Conservation (phyloP, 2,888 invertebrate species). For the Sthenelais limicola region DNA sequence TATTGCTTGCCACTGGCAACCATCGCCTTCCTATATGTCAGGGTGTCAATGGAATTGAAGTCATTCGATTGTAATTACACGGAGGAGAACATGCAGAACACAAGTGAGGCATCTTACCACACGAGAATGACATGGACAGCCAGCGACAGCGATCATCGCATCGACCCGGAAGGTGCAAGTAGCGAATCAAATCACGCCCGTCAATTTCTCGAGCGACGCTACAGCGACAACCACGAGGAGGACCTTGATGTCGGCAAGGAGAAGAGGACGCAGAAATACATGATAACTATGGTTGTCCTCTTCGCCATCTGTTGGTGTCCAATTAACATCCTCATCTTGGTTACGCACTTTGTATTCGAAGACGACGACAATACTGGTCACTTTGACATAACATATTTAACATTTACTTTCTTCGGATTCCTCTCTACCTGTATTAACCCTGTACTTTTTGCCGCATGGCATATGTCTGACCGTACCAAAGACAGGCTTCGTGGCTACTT, state of each 20-base stretch:
- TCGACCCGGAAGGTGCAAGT: constrained; percentile 49
- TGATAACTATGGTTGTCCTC: constrained; percentile 79
- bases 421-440: constrained; percentile 80
- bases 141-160: constrained; percentile 44
- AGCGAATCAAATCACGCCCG: constrained; percentile 21
- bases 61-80: constrained; percentile 40
- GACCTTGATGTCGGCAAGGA: constrained; percentile 74
- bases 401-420: constrained; percentile 82
- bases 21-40: constrained; percentile 79
- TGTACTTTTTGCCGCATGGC: constrained; percentile 78
- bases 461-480: constrained; percentile 73
- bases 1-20: constrained; percentile 77
- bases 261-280: constrained; percentile 79
- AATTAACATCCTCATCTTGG: constrained; percentile 78
- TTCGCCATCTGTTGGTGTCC: constrained; percentile 81
- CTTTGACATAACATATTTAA: constrained; percentile 80
- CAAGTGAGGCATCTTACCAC: constrained; percentile 48
- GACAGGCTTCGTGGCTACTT: constrained; percentile 67
- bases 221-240: constrained; percentile 62
- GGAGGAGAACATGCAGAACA: constrained; percentile 49
- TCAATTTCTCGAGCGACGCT: background rate
- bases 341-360: constrained; percentile 79
- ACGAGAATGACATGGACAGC: constrained; percentile 51
- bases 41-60: constrained; percentile 77
- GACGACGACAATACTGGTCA: constrained; percentile 80